Evolutionary conservation across 37 sponge, comb jelly and placozoan species (phyloP).

Genomic region (Bolinopsis microptera): DNA sequence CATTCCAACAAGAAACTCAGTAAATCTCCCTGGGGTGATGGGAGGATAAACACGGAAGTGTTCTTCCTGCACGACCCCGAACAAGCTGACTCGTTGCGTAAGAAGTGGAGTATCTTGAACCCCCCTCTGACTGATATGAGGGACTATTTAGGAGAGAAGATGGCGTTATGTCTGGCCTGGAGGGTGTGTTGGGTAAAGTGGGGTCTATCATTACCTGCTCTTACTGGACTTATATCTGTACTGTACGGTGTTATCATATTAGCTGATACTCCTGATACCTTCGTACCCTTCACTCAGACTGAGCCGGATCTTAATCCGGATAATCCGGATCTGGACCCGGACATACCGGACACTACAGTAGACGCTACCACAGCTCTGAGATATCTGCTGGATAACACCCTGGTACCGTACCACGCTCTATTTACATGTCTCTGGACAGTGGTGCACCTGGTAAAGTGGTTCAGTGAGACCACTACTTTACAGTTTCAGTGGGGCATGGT

Average conservation of each 20-base stretch:
- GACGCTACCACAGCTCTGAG: not conserved
- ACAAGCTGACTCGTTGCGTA: not conserved
- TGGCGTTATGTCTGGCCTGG: constrained; percentile 45
- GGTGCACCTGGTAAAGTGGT: not conserved
- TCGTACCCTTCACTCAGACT: not conserved
- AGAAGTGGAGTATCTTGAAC: not conserved
- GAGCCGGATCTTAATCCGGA: not conserved
- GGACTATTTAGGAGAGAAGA: constrained; percentile 53
- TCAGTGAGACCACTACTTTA: not conserved
- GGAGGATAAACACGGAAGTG: not conserved
- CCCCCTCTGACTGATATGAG: not conserved
- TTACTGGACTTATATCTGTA: not conserved
- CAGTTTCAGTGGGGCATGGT: constrained; percentile 17
- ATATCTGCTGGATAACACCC: not conserved
- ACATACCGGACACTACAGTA: not conserved
- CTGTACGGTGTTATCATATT: constrained; percentile 4
- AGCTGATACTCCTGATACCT: not conserved
- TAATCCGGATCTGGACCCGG: not conserved
- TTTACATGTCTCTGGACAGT: not conserved
- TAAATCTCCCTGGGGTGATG: not conserved
- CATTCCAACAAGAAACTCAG: not conserved
- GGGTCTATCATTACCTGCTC: constrained; percentile 8
- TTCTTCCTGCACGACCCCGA: not conserved
- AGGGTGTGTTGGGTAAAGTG: constrained; percentile 19
- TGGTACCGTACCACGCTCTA: constrained; percentile 20